Conservation (phyloP, 2,888 invertebrate species). For the Acleris cristana region DNA sequence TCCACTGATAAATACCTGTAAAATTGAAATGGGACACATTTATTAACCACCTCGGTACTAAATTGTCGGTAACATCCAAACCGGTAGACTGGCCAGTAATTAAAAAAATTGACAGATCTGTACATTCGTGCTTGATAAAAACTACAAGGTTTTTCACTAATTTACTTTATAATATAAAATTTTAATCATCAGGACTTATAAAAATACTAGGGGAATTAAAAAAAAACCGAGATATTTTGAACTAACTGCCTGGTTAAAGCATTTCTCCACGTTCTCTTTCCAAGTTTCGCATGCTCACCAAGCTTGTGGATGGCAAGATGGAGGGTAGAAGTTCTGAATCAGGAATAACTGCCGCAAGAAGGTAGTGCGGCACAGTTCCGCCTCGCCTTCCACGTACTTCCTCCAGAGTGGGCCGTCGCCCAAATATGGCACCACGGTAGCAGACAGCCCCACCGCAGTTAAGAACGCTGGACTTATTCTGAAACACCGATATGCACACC, state of each 20-base stretch:
- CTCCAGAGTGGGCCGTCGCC: conserved; percentile 37
- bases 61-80: too few relatives aligned
- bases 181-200: too few relatives aligned
- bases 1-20: conserved; percentile 39
- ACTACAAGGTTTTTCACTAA: neutral
- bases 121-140: too few relatives aligned
- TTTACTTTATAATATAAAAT: too few relatives aligned
- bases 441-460: conserved; percentile 32
- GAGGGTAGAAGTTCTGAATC: conserved; percentile 33
- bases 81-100: too few relatives aligned
- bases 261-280: too few relatives aligned
- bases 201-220: too few relatives aligned
- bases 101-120: too few relatives aligned
- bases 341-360: conserved; percentile 37
- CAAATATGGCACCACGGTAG: conserved; percentile 29
- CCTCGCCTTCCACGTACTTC: conserved; percentile 30
- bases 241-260: too few relatives aligned
- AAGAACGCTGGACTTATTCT: conserved; percentile 30
- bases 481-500: neutral
- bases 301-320: conserved; percentile 35
- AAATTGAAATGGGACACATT: neutral
- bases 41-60: neutral
- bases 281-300: conserved; percentile 16
- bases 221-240: too few relatives aligned
- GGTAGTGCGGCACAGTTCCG: conserved; percentile 27